Evolutionary conservation across 1,140 invertebrate species (phyloP).

Genomic region (Gryon sp.): DNA sequence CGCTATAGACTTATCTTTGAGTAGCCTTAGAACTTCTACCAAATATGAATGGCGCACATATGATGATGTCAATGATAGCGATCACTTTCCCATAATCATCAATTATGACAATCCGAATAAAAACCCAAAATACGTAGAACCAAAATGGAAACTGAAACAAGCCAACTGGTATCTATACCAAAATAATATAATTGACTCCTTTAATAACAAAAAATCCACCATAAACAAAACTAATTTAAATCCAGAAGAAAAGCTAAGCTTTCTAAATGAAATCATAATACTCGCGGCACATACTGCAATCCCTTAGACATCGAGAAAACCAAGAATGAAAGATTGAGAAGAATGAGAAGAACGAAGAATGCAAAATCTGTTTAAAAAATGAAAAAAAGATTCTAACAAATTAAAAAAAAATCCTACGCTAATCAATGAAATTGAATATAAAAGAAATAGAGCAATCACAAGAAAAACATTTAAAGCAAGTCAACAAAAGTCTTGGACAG

Average conservation of each 20-base stretch:
- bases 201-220: no score
- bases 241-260: no score
- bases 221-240: no score
- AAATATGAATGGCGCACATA: constrained; percentile 64
- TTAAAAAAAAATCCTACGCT: constrained; percentile 5
- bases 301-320: no score
- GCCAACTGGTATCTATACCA: neutral
- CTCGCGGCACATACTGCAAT: no score
- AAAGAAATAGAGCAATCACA: constrained; percentile 53
- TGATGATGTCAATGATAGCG: constrained; percentile 63
- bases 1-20: constrained; percentile 48
- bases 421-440: constrained; percentile 57
- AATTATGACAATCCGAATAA: neutral
- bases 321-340: no score
- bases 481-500: constrained; percentile 7
- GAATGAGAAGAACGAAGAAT: no score
- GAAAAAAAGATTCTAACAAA: no score
- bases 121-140: neutral
- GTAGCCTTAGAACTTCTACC: constrained; percentile 49
- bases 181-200: no score
- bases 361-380: no score
- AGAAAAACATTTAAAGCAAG: constrained; percentile 12
- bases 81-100: constrained; percentile 62
- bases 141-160: neutral
- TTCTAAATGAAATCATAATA: no score